These are phyloP conservation scores for Protaetia brevitarsis DNA, from an alignment of 1,140 invertebrate genomes.

Conservation along the genomic window DNA sequence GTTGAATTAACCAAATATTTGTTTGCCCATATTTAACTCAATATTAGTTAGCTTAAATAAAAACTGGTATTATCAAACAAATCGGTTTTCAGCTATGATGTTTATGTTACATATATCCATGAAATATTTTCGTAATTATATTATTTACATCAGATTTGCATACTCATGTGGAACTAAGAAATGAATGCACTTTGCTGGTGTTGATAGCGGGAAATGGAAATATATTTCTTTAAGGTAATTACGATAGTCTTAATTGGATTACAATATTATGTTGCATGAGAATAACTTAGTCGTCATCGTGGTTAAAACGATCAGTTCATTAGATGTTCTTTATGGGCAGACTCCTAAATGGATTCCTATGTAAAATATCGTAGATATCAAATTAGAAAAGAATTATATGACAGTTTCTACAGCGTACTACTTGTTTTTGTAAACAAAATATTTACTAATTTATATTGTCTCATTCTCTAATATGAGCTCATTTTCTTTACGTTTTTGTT, in stretches of 20 bases:
- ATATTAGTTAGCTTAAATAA: too few species aligned
- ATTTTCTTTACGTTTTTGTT: too few species aligned
- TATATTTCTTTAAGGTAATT: neutral
- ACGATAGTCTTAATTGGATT: constrained; percentile 2
- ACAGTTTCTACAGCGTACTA: neutral
- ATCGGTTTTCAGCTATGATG: too few species aligned
- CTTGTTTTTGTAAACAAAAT: too few species aligned
- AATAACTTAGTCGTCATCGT: neutral
- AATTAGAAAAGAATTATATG: neutral
- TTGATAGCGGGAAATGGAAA: neutral
- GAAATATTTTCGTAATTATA: too few species aligned
- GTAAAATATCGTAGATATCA: neutral
- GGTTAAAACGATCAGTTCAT: neutral
- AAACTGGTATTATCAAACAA: too few species aligned
- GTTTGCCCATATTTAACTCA: too few species aligned
- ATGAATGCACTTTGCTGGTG: neutral
- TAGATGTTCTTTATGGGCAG: neutral
- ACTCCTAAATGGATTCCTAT: constrained; percentile 4
- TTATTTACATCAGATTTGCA: too few species aligned
- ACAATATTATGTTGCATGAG: constrained; percentile 1
- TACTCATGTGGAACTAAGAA: neutral
- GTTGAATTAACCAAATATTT: too few species aligned
- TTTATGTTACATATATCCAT: too few species aligned
- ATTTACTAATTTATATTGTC: too few species aligned
- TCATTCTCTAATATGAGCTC: too few species aligned